Evolutionary conservation across 2,113 vertebrate species (phyloP), one percentile per base, ranked within the genome.

Genomic region (Callaeas wilsoni): DNA sequence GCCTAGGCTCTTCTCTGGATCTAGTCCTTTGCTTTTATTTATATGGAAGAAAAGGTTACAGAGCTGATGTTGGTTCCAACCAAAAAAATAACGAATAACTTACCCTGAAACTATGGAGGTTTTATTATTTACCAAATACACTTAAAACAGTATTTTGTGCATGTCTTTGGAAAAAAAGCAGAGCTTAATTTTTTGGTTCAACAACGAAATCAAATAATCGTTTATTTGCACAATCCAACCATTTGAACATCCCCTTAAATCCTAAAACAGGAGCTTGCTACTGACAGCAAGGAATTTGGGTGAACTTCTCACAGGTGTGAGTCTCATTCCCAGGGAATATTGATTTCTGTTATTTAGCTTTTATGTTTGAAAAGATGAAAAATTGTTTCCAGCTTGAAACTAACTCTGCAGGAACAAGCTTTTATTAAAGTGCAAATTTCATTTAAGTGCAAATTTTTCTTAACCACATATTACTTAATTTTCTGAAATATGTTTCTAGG

Each of bases 361-460:
- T 92, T 84, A 46, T 71, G 76, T 84, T 87, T 89, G 41, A 93
- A 96, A 92, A 88, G n/a, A 77, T 78, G 71, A 93, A 89, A 94
- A 90, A 78, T 50, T 33, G 14, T 88, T 93, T 90, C 68, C 68
- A 83, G 35, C 39, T 77, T 78, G 60, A 86, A 84, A 84, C 49
- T 60, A 87, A 53, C 53, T 95, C 71, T 87, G 60, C 60, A 62
- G 73, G 65, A 93, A 60, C 21, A 79, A 75, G 68, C 49, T 64
- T 88, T 86, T 82, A 87, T 84, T 74, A 56, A 86, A 92, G 60
- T 32, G 41, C 41, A 37, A 74, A 8, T 87, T 69, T 80, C 30
- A 83, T 86, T 83, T 60, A 62, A 68, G 55, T 65, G 59, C 59
- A 80, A 41, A 42, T 94, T 87, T 90, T 87, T 76, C 80, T 85